Evolutionary conservation across 2,113 vertebrate species (phyloP), one percentile per base, ranked within the genome.

Genomic region (Todiramphus chloris): DNA sequence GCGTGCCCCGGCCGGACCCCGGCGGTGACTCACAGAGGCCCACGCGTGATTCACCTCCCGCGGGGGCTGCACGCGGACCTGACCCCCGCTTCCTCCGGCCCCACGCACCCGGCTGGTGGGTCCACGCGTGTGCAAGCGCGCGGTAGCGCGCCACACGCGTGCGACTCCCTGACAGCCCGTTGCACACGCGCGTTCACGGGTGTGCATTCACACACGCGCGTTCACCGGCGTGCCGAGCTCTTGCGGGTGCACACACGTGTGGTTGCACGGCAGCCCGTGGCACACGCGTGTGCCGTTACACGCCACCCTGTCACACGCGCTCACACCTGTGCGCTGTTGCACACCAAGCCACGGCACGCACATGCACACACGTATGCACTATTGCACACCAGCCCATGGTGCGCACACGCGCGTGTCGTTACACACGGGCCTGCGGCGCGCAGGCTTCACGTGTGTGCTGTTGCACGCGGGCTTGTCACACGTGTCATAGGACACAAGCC

Each of bases 201-300:
- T 4, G 50, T 51, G 50, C 17, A 27, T 51, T 27, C 25, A 25
- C 48, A 55, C 28, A 8, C 1, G 10, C 33, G n/a, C 69, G 13
- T 35, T 59, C 69, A 2, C 5, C 4, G 0, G 28, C 24, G 16
- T 59, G 6, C 48, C 10, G 3, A 17, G 19, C 37, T 31, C 46
- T 58, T 5, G 56, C 11, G 33, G 5, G 5, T 1, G 30, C 63
- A 4, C 44, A 31, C 0, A 17, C 1, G 24, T 17, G 59, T 33
- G 10, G 5, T 12, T 27, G 66, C 33, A 17, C 33, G 4, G 31
- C 15, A 25, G 33, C 66, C 4, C 15, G 23, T 6, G 23, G 23
- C 8, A 18, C 68, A 5, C 13, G 41, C 27, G 5, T 41, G 63
- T 31, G 39, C 27, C 25, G 5, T 23, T 33, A 31, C 30, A 30